Percentiles rank a stretch among this genome's conserved stretches.
Conservation (phyloP, 2,797 vertebrate species). For the Girardinus metallicus region DNA sequence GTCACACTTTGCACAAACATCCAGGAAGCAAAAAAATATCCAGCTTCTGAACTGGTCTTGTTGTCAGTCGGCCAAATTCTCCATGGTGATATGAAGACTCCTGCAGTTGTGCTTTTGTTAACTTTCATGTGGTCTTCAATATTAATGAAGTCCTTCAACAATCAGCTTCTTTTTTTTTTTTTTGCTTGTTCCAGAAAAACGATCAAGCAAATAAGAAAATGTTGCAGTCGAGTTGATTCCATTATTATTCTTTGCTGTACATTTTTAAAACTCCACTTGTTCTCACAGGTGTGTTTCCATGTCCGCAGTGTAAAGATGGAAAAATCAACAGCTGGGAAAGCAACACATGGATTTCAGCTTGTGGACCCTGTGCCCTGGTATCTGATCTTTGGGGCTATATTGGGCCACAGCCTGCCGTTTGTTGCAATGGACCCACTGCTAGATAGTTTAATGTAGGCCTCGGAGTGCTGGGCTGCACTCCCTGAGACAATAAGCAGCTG, state of each 20-base stretch:
- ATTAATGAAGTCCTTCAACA: constrained; percentile 27
- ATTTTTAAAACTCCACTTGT: background rate
- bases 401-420: constrained; percentile 36
- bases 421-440: constrained; percentile 40
- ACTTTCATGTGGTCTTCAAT: constrained; percentile 14
- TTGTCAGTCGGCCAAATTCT: constrained; percentile 48
- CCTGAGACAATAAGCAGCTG: background rate
- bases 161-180: constrained; percentile 8
- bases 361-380: constrained; percentile 60
- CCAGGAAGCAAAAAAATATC: constrained; percentile 18
- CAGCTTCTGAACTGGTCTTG: constrained; percentile 19
- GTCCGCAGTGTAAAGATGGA: constrained; percentile 35
- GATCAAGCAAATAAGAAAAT: background rate
- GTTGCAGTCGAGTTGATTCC: background rate
- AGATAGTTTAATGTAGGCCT: constrained; percentile 15
- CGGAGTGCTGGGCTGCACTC: background rate
- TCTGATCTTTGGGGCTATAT: constrained; percentile 64
- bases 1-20: constrained; percentile 7
- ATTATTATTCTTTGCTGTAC: background rate
- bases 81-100: constrained; percentile 39
- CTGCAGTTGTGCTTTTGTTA: constrained; percentile 19
- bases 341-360: constrained; percentile 47
- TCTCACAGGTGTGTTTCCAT: background rate
- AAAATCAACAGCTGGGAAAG: constrained; percentile 62
- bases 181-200: constrained; percentile 9